Conservation (phyloP, 1,140 invertebrate species). For the Lasaia peninsularis region DNA sequence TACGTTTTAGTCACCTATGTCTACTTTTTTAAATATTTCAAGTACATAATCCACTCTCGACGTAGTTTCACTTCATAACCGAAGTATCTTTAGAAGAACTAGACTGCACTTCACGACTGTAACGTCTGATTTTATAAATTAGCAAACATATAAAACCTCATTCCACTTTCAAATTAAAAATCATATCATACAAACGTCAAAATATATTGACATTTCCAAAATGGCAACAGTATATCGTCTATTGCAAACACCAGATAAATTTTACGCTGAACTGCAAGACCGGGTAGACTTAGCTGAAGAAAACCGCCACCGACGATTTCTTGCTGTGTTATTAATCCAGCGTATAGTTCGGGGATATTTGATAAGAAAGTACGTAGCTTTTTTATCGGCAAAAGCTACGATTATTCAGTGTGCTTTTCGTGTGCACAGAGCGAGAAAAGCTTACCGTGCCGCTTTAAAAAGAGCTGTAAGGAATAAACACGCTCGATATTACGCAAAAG, state of each 20-base stretch:
- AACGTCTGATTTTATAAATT: background rate
- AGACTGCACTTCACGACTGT: background rate
- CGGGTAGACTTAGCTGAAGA: slow-evolving; percentile 42
- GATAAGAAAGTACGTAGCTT: slow-evolving; percentile 57
- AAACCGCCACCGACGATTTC: slow-evolving; percentile 38
- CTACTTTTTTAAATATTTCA: too few relatives aligned
- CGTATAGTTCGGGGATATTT: slow-evolving; percentile 54
- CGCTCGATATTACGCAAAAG: slow-evolving; percentile 43
- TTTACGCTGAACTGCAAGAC: slow-evolving; percentile 49
- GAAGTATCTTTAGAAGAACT: slow-evolving; percentile 17
- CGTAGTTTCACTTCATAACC: too few relatives aligned
- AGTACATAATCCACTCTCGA: too few relatives aligned
- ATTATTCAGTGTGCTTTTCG: slow-evolving; percentile 66
- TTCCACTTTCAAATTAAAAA: background rate
- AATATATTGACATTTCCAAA: slow-evolving; percentile 12
- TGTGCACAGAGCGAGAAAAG: slow-evolving; percentile 45
- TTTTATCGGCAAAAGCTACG: slow-evolving; percentile 54
- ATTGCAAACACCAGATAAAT: slow-evolving; percentile 42
- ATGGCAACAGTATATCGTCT: slow-evolving; percentile 56
- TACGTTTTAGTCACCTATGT: too few relatives aligned
- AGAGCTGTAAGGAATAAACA: slow-evolving; percentile 53
- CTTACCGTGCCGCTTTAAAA: slow-evolving; percentile 46
- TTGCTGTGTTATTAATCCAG: slow-evolving; percentile 49
- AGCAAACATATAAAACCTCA: background rate
- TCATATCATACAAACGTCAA: background rate